phyloP scores from a whole-genome alignment of 1,140 invertebrate genomes.

The Drosophila truncata region DNA sequence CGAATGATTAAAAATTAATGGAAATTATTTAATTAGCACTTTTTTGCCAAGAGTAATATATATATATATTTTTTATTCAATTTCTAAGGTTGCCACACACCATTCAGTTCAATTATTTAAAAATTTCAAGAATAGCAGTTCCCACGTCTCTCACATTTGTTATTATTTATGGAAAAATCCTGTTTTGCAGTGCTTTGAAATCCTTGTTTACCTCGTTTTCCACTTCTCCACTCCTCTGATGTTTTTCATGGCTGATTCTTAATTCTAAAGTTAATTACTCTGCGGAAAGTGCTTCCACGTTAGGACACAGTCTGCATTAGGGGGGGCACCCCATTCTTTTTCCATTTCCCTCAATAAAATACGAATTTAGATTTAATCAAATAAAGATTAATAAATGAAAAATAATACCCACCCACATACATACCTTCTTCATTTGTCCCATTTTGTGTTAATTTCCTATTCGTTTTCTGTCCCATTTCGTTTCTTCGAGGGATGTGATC shows the following conservation, averaged over 20 bases:
- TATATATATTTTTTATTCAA: background rate
- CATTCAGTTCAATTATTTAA: background rate
- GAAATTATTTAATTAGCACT: constrained; percentile 2
- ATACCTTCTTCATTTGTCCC: background rate
- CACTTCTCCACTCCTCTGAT: background rate
- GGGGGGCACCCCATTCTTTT: constrained; percentile 11
- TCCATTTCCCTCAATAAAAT: background rate
- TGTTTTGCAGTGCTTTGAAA: constrained; percentile 28
- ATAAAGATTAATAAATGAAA: constrained; percentile 3
- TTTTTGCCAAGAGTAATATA: background rate
- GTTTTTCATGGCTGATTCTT: background rate
- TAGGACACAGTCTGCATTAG: constrained; percentile 15
- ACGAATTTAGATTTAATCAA: background rate
- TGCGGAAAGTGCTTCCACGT: constrained; percentile 21
- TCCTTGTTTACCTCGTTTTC: constrained; percentile 6
- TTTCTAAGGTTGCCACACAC: background rate
- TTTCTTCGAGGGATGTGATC: constrained; percentile 16
- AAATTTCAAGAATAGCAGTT: background rate
- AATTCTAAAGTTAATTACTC: constrained; percentile 24
- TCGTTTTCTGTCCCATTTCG: constrained; percentile 13
- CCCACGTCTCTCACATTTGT: background rate
- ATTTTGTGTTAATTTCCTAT: constrained; percentile 17
- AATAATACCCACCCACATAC: background rate
- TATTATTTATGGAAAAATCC: constrained; percentile 4
- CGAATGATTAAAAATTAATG: constrained; percentile 7